Base-by-base conservation (phyloP, 2,888 invertebrate genomes). In the Blera fallax region DNA sequence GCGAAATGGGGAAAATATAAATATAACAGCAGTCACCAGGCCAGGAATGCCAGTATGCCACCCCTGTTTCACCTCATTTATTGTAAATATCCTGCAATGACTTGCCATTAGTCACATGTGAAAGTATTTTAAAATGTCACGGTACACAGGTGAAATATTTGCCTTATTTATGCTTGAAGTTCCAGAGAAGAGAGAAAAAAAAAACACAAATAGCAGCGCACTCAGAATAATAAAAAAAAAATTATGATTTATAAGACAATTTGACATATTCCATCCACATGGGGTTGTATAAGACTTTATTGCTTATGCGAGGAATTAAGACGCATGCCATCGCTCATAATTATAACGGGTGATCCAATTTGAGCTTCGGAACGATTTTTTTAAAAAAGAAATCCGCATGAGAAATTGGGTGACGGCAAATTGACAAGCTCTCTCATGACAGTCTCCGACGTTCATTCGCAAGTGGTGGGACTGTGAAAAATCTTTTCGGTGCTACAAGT, bases 221-320 rank as follows among this genome's bases (percentile, higher is more conserved):
- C 50, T 50, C 24, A 50, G 24, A 14, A 40, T 2, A 7, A 29
- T 1, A 8, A 14, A 14, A 40, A 24, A 40, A 45, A 29, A 56
- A 18, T n/a, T 54, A 54, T 52, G 62, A 62, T 40, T 62, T 72
- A 43, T 62, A 62, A 40, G 24, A 52, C 40, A 73, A 50, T 73
- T 32, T 72, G 52, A 58, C 72, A 72, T 48, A 52, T 62, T n/a
- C 29, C 14, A 52, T 54, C 54, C 54, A 27, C 54, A 54, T 48
- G 29, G 60, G 16, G 48, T 60, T 50, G 34, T 27, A n/a, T 50
- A 60, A 50, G 21, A 50, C 62, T 73, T 21, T 52, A 58, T 58
- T 62, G 52, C 43, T 50, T 62, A 56, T 29, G n/a, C n/a, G n/a
- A n/a, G n/a, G n/a, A n/a, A 29, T 27, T 54, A 14, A n/a, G 29